Conservation (phyloP, 2,113 vertebrate species). For the Alligator mississippiensis region DNA sequence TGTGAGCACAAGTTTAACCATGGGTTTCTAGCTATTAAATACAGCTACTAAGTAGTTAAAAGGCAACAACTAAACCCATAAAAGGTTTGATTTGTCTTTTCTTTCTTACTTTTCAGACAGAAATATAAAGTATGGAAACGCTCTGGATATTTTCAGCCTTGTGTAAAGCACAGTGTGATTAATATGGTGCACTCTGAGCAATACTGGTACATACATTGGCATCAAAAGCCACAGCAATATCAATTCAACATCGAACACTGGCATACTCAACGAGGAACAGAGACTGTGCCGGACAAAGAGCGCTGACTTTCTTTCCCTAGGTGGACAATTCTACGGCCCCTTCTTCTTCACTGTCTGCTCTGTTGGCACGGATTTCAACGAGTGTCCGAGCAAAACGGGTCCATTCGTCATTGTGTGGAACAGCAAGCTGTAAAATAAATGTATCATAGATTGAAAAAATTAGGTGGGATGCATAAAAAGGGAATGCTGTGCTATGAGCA, state of each 20-base stretch:
- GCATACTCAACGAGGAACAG: not conserved
- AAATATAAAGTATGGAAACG: conserved; percentile 74
- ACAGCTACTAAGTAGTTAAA: conserved; percentile 83
- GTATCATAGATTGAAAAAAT: not conserved
- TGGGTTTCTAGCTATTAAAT: conserved; percentile 81
- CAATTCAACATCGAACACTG: conserved; percentile 28
- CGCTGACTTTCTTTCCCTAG: conserved; percentile 44
- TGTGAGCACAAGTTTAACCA: conserved; percentile 81
- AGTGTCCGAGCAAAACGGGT: conserved; percentile 91
- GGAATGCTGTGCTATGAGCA: not conserved
- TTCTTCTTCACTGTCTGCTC: conserved; percentile 93
- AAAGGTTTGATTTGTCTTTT: conserved; percentile 66
- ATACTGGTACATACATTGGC: conserved; percentile 61
- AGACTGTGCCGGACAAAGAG: not conserved
- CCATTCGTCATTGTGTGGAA: conserved; percentile 94
- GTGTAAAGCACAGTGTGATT: conserved; percentile 52
- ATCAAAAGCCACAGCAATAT: conserved; percentile 61
- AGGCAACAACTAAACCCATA: conserved; percentile 80
- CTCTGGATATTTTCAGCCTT: conserved; percentile 64
- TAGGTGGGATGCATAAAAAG: accelerated
- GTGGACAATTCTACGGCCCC: conserved; percentile 87
- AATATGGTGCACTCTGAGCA: conserved; percentile 36
- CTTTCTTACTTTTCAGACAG: conserved; percentile 68
- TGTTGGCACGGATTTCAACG: conserved; percentile 95
- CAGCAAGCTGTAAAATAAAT: conserved; percentile 84